Evolutionary conservation across 2,797 vertebrate species (phyloP), one percentile per base, ranked within the genome.

Genomic region (Trichosurus vulpecula): DNA sequence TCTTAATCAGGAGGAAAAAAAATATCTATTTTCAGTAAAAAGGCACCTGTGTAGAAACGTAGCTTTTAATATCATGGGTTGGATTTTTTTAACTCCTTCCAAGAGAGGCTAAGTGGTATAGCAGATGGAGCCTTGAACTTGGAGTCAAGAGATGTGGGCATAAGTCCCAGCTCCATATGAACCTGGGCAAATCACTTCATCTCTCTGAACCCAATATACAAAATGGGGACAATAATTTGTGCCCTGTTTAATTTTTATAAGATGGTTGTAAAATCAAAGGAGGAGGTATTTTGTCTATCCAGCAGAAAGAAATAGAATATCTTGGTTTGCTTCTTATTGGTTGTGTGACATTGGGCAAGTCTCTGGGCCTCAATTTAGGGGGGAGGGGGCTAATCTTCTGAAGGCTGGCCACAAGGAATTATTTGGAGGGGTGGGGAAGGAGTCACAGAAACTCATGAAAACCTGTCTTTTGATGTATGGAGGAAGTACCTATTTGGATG

Each of bases 1-100:
- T 57, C 66, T 74, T 92, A 96, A 97, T 96, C 94, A 95, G 94
- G 96, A 94, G 97, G 94, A 91, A 97, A 97, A 95, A 47, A 93
- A 51, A 87, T 87, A 87, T 87, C 74, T 87, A 87, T 87, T 87
- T 87, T 87, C 6, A 52, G n/a, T 57, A 90, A 93, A 61, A 74
- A 96, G 93, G 97, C 92, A 95, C 35, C 31, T 91, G 56, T 93
- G 95, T 81, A 91, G 31, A 91, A 91, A 92, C 0, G 47, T 35
- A 92, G 91, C 31, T 95, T 19, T 5, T 90, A 90, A 54, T 52
- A 52, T 54, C 27, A 52, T 54, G 90, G 52, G 13, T 54, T 54
- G 41, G 51, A 52, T 90, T 90, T 90, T 52, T 57, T 87, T 51
- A 87, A 51, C 74, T 87, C 74, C 41, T 87, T 87, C 41, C 25